Evolutionary conservation across 2,888 invertebrate species (phyloP).

Genomic region (Bibio marci): DNA sequence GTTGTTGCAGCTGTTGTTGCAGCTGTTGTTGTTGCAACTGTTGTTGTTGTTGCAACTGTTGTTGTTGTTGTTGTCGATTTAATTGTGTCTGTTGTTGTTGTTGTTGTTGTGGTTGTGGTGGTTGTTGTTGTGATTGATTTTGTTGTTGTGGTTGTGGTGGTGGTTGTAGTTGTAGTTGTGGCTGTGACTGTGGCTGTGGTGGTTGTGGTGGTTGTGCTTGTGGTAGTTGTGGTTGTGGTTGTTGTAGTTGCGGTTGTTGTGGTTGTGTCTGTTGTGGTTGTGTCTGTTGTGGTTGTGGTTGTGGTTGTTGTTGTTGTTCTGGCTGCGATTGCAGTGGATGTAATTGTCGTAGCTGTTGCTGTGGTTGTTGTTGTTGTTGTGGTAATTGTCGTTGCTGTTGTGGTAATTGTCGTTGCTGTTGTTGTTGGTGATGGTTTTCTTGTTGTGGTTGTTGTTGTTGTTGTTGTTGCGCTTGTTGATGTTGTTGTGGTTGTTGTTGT

Average conservation of each 20-base stretch:
- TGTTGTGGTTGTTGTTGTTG: background rate
- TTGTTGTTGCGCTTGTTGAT: no score
- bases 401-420: no score
- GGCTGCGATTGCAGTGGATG: conserved; percentile 7
- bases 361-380: conserved; percentile 12
- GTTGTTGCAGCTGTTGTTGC: background rate
- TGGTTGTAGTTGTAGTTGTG: no score
- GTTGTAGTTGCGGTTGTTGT: no score
- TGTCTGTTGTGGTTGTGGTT: conserved; percentile 11
- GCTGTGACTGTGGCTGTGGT: no score
- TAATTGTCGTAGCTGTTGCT: conserved; percentile 6
- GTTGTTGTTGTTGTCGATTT: no score
- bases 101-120: no score
- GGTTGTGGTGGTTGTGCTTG: conserved; percentile 26
- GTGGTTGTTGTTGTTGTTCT: conserved; percentile 36
- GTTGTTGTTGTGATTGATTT: no score
- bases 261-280: conserved; percentile 31
- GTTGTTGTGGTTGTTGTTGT: no score
- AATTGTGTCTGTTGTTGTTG: no score
- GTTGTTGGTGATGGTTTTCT: background rate
- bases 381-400: background rate
- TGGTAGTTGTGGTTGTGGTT: conserved; percentile 16
- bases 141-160: no score
- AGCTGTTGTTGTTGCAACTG: background rate
- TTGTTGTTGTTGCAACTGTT: background rate